A percentile compares a stretch with the other conserved stretches of the same genome.
Evolutionary conservation across 2,888 invertebrate genomes (phyloP).

Genomic region (Andricus quercusramuli): DNA sequence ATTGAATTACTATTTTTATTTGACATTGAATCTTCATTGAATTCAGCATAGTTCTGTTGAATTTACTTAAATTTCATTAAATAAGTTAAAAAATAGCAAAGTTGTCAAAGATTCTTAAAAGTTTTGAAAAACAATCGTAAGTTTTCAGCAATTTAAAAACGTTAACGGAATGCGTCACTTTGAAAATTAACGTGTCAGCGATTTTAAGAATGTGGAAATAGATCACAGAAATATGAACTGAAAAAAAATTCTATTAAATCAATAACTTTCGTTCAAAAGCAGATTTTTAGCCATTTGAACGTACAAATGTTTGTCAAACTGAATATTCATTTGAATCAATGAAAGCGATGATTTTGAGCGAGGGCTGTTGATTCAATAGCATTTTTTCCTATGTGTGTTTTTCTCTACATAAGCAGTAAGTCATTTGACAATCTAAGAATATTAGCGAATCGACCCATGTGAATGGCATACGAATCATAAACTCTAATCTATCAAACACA

Average conservation of each 20-base stretch:
- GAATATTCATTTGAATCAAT: no score
- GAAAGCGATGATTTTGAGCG: no score
- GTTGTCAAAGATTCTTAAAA: background rate
- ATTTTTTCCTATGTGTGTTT: background rate
- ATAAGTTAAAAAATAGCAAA: background rate
- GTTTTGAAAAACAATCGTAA: background rate
- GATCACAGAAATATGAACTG: background rate
- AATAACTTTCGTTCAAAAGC: no score
- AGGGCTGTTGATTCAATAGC: no score
- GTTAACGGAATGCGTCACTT: background rate
- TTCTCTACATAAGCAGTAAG: background rate
- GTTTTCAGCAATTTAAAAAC: background rate
- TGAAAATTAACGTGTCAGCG: background rate
- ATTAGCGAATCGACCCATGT: background rate
- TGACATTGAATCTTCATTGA: no score
- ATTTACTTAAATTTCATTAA: no score
- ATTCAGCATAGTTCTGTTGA: no score
- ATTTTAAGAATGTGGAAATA: background rate
- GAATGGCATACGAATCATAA: conserved; percentile 41
- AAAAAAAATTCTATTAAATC: no score
- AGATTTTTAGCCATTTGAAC: no score
- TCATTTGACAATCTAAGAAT: background rate
- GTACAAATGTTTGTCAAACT: no score
- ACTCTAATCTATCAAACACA: conserved; percentile 49
- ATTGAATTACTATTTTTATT: no score